Conservation (phyloP, 2,113 vertebrate genomes). For the Engystomops pustulosus region DNA sequence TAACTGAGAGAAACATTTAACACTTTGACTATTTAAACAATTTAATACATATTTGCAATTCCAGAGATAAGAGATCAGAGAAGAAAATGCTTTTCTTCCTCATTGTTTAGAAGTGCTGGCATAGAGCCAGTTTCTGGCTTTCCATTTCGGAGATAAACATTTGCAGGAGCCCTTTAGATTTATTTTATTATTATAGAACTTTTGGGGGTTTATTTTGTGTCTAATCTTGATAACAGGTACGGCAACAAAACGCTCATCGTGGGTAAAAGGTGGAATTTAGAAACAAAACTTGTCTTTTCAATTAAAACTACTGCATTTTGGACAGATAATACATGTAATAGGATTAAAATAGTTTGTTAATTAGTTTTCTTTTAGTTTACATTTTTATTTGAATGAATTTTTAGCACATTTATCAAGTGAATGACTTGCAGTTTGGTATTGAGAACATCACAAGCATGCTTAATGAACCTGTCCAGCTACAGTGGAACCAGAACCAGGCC, state of each 20-base stretch:
- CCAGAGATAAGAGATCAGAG: constrained; percentile 75
- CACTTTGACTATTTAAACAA: constrained; percentile 80
- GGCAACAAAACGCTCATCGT: neutral
- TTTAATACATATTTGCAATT: constrained; percentile 84
- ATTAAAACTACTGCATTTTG: neutral
- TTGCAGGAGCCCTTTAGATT: constrained; percentile 32
- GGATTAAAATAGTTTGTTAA: neutral
- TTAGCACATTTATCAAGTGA: no score
- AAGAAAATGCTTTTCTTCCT: constrained; percentile 74
- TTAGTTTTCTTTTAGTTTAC: neutral
- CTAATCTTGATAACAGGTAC: constrained; percentile 32
- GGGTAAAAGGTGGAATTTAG: neutral
- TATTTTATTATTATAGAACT: constrained; percentile 49
- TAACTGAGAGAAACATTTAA: constrained; percentile 80
- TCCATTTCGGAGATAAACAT: constrained; percentile 68
- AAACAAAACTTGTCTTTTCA: neutral
- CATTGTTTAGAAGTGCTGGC: constrained; percentile 79
- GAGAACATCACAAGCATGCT: no score
- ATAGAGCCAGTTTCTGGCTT: constrained; percentile 80
- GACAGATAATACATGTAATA: neutral
- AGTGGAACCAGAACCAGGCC: no score
- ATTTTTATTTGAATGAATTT: no score
- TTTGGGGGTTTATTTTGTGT: constrained; percentile 34
- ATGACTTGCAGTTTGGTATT: no score
- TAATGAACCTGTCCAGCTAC: no score